These are phyloP conservation scores for Cataglyphis livida DNA, from an alignment of 2,888 invertebrate genomes.

Conservation along the genomic window DNA sequence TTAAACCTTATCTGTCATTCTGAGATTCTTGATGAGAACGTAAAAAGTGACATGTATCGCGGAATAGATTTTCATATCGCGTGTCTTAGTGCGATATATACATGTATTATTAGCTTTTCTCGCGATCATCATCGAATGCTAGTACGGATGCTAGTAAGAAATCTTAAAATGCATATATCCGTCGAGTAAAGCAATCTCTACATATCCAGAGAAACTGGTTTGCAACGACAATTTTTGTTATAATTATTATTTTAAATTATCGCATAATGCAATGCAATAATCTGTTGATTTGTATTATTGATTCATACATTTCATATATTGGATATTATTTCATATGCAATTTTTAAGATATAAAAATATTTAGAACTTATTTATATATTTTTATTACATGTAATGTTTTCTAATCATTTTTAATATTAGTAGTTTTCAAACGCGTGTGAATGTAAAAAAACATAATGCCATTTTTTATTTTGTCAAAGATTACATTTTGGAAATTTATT, in stretches of 20 bases:
- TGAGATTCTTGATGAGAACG: constrained; percentile 32
- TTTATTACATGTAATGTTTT: too few relatives aligned
- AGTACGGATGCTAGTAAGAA: constrained; percentile 8
- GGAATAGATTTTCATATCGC: constrained; percentile 46
- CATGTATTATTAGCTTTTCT: constrained; percentile 24
- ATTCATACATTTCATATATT: background rate
- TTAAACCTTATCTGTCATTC: constrained; percentile 48
- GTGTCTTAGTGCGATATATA: constrained; percentile 26
- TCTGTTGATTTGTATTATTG: background rate
- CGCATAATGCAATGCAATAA: background rate
- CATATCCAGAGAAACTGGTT: background rate
- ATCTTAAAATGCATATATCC: constrained; percentile 26
- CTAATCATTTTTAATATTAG: too few relatives aligned
- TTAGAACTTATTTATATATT: too few relatives aligned
- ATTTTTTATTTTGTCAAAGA: background rate
- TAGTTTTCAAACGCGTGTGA: too few relatives aligned
- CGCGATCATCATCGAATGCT: background rate
- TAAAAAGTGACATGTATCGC: constrained; percentile 46
- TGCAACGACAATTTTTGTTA: background rate
- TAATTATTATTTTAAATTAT: constrained; percentile 7
- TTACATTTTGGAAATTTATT: background rate
- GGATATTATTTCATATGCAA: too few relatives aligned
- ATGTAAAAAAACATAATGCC: background rate
- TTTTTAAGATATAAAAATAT: too few relatives aligned
- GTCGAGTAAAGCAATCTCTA: constrained; percentile 5